Evolutionary conservation across 2,888 invertebrate genomes (phyloP).

Genomic region (Habrosyne pyritoides): DNA sequence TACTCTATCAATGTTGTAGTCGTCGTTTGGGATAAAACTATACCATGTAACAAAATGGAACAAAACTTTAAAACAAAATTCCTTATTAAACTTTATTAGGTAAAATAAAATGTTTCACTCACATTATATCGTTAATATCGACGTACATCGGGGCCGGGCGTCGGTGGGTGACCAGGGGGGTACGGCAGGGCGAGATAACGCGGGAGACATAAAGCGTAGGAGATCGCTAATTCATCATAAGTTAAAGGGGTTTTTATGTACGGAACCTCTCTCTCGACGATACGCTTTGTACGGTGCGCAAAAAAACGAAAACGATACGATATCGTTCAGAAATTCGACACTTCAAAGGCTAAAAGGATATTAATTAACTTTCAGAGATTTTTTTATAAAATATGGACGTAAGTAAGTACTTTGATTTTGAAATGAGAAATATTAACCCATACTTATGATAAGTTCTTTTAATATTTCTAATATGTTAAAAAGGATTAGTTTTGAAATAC

Average conservation of each 20-base stretch:
- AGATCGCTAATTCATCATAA: slow-evolving; percentile 84
- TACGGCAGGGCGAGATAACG: slow-evolving; percentile 63
- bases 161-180: slow-evolving; percentile 40
- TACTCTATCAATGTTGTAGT: no score
- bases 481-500: neutral
- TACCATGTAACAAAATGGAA: no score
- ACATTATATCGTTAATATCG: slow-evolving; percentile 81
- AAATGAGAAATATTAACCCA: neutral
- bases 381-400: slow-evolving; percentile 12
- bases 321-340: slow-evolving; percentile 63
- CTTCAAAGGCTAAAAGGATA: slow-evolving; percentile 67
- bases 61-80: neutral
- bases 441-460: no score
- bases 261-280: slow-evolving; percentile 47
- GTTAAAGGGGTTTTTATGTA: slow-evolving; percentile 83
- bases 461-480: neutral
- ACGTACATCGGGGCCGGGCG: slow-evolving; percentile 51
- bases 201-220: slow-evolving; percentile 82
- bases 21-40: no score
- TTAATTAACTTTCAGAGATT: slow-evolving; percentile 74
- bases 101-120: slow-evolving; percentile 52
- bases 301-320: slow-evolving; percentile 61
- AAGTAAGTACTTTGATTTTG: neutral
- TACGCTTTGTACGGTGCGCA: slow-evolving; percentile 70
- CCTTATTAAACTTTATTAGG: neutral